phyloP scores from a whole-genome alignment of 2,113 vertebrate species.

The Hucho hucho region DNA sequence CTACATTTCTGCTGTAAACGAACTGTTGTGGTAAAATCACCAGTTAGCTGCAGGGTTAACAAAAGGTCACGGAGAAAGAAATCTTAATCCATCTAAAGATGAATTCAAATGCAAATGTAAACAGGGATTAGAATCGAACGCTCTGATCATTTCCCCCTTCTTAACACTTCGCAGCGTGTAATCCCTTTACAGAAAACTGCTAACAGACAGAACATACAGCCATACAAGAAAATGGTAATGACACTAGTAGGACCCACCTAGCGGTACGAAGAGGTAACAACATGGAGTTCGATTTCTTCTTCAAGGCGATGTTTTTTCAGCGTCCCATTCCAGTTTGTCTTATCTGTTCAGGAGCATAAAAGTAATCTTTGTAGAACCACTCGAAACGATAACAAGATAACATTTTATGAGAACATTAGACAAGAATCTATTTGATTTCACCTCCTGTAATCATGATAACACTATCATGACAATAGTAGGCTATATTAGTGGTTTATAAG shows the following conservation, averaged over 20 bases:
- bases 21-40: neutral
- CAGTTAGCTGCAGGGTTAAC: neutral
- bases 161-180: constrained; percentile 3
- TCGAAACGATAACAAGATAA: too few species aligned
- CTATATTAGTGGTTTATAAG: too few species aligned
- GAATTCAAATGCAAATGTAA: constrained; percentile 13
- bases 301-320: neutral
- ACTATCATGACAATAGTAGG: too few species aligned
- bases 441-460: too few species aligned
- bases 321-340: too few species aligned
- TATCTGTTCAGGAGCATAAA: too few species aligned
- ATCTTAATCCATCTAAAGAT: neutral
- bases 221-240: neutral
- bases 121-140: constrained; percentile 6
- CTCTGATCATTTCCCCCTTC: constrained; percentile 7
- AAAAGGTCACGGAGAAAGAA: neutral
- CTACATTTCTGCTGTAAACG: neutral
- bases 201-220: neutral
- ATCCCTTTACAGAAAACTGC: neutral
- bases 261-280: neutral
- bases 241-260: neutral
- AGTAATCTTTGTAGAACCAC: too few species aligned
- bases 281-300: too few species aligned
- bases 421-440: too few species aligned
- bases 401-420: too few species aligned